Evolutionary conservation across 2,888 invertebrate genomes (phyloP).

Genomic region (Netelia virgata): DNA sequence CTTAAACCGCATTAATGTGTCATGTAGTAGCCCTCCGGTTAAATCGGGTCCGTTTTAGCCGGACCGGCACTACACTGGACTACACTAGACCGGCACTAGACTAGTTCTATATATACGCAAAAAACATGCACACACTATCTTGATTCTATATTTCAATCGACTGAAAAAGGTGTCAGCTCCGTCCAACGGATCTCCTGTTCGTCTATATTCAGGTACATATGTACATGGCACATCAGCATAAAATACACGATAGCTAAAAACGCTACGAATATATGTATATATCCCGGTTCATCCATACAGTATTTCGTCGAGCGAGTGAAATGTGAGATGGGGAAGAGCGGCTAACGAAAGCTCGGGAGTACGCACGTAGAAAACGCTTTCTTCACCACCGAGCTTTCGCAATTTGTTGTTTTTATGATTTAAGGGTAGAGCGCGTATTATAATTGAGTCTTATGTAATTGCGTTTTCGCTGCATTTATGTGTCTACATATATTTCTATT

Average conservation of each 20-base stretch:
- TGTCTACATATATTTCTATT: slow-evolving; percentile 26
- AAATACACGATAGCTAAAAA: neutral
- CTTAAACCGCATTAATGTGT: no score
- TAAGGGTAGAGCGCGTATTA: slow-evolving; percentile 78
- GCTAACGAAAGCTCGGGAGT: slow-evolving; percentile 51
- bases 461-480: slow-evolving; percentile 9
- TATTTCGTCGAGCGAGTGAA: slow-evolving; percentile 50
- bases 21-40: no score
- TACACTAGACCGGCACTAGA: no score
- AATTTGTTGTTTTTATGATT: slow-evolving; percentile 83
- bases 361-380: slow-evolving; percentile 17
- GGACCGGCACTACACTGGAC: no score
- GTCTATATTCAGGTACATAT: neutral
- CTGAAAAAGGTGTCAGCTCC: slow-evolving; percentile 74
- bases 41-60: no score
- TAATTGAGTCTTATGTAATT: slow-evolving; percentile 78
- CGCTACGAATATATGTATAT: slow-evolving; percentile 10
- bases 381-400: slow-evolving; percentile 68
- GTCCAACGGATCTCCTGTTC: slow-evolving; percentile 14
- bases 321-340: slow-evolving; percentile 14
- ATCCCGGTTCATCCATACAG: slow-evolving; percentile 37
- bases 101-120: no score
- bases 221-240: neutral
- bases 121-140: slow-evolving; percentile 36
- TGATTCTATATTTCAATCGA: slow-evolving; percentile 81